These are phyloP conservation scores for Callinectes sapidus DNA, from an alignment of 2,888 invertebrate species.

Conservation along the genomic window DNA sequence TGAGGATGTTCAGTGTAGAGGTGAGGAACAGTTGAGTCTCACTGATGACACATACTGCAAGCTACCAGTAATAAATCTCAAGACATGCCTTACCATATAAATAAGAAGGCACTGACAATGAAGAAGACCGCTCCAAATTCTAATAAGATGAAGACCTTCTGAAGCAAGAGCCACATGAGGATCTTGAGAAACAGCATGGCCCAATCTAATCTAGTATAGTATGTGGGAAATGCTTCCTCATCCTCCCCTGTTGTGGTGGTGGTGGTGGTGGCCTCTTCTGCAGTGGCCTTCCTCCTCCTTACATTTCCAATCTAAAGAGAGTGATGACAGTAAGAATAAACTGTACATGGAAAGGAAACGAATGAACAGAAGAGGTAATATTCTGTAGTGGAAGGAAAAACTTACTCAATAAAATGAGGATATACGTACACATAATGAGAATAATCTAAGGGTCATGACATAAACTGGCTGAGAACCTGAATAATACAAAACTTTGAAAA, in stretches of 20 bases:
- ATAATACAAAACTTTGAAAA: no score
- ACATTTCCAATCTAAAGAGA: not conserved
- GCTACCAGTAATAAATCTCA: not conserved
- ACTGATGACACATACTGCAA: no score
- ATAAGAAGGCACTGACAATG: constrained; percentile 84
- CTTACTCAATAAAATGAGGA: no score
- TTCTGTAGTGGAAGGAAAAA: not conserved
- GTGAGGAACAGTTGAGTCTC: no score
- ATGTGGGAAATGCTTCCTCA: not conserved
- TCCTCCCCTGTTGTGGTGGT: not conserved
- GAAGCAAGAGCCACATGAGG: constrained; percentile 83
- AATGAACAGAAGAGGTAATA: not conserved
- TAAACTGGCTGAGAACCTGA: no score
- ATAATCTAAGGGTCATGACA: no score
- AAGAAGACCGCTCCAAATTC: constrained; percentile 95
- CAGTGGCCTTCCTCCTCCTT: not conserved
- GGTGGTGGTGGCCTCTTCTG: not conserved
- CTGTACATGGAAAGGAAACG: not conserved
- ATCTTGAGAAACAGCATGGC: constrained; percentile 42
- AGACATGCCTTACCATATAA: constrained; percentile 80
- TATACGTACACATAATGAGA: no score
- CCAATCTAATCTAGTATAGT: constrained; percentile 62
- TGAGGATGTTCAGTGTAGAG: no score
- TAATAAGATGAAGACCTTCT: constrained; percentile 85
- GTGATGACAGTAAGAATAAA: not conserved